Base-by-base conservation (phyloP, 2,113 vertebrate genomes). In the Syngnathoides biaculeatus region DNA sequence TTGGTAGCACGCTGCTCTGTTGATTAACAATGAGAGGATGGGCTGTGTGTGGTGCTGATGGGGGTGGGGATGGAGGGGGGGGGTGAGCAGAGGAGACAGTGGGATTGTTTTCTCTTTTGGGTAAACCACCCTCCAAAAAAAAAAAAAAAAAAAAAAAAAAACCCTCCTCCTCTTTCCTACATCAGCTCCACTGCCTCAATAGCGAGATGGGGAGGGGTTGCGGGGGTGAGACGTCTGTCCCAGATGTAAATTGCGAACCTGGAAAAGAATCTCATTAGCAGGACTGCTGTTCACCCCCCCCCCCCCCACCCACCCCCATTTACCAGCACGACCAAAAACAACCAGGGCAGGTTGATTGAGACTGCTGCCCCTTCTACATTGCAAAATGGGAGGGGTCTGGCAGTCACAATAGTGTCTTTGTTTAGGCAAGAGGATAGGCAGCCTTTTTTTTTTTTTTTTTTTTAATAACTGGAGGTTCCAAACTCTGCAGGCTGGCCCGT, bases 201-300 rank as follows among this genome's bases (percentile, higher is more conserved):
- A 89, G 92, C 87, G 79, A 91, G 89, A 90, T 92, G 85, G 88
- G 88, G 88, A 88, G 82, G 82, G 81, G 86, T n/a, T n/a, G 88
- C 80, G 81, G 84, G 67, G 80, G 80, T 87, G 86, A 83, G 77
- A 89, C 88, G 92, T 94, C 93, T 94, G 91, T 88, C 92, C 92
- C 92, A 93, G 92, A 93, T 93, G 92, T 94, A 94, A 93, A 94
- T 93, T 93, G 93, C 79, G 78, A 89, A 91, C 83, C 87, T 90
- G 92, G 90, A 92, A 91, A 92, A 92, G 92, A 92, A 92, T 93
- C 90, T 93, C 92, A 93, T 93, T 92, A 93, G 87, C 78, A 88
- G 83, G 88, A 87, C 92, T 93, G 90, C 90, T 90, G 88, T 89
- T 86, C 83, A n/a, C n/a, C n/a, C n/a, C n/a, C n/a, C n/a, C n/a